Conservation (phyloP, 2,888 invertebrate genomes). For the Eretmocerus hayati region DNA sequence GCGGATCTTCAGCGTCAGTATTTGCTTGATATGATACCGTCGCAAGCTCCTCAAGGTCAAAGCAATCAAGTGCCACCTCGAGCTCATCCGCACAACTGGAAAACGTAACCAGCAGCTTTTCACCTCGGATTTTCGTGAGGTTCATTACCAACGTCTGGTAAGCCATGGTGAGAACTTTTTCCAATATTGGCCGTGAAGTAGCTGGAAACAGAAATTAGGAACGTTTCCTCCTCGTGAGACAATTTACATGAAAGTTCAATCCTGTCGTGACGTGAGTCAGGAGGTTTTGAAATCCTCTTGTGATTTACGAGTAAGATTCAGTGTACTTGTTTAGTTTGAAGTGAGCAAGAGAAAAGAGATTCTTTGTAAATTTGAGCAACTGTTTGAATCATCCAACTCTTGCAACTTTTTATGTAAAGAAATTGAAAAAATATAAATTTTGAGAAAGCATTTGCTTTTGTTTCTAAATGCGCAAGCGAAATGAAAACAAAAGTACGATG, state of each 20-base stretch:
- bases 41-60: constrained; percentile 48
- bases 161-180: too few species aligned
- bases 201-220: too few species aligned
- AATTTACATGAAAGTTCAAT: too few species aligned
- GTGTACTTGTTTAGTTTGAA: constrained; percentile 19
- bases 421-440: constrained; percentile 4
- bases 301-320: constrained; percentile 13
- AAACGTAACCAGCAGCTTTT: constrained; percentile 51
- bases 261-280: too few species aligned
- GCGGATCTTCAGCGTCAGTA: constrained; percentile 90
- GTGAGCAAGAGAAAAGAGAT: constrained; percentile 1
- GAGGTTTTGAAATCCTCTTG: too few species aligned
- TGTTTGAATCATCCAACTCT: not conserved
- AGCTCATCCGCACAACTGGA: constrained; percentile 53
- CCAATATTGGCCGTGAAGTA: too few species aligned
- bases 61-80: constrained; percentile 44
- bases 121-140: not conserved
- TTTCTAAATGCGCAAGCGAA: constrained; percentile 14
- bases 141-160: too few species aligned
- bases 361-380: constrained; percentile 5
- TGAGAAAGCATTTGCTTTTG: constrained; percentile 21
- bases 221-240: too few species aligned
- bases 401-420: constrained; percentile 15
- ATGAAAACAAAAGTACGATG: constrained; percentile 26
- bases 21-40: constrained; percentile 91